Conservation (phyloP, 2,888 invertebrate species). For the Pelosia muscerda region DNA sequence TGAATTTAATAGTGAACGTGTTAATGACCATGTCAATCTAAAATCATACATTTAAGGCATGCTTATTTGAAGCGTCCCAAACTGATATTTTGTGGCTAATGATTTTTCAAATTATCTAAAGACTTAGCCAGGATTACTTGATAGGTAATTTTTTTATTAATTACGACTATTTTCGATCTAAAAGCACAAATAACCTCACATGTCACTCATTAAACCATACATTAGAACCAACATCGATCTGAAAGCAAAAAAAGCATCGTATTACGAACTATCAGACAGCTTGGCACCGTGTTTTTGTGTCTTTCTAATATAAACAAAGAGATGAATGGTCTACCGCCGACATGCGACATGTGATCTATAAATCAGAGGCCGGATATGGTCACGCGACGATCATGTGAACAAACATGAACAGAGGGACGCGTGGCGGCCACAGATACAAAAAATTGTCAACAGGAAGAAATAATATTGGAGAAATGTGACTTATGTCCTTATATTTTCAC, state of each 20-base stretch:
- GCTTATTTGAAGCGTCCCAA: no score
- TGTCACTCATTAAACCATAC: constrained; percentile 21
- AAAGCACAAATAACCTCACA: constrained; percentile 2
- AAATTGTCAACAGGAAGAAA: constrained; percentile 3
- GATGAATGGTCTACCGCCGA: constrained; percentile 44
- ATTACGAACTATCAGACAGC: constrained; percentile 65
- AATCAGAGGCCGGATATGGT: constrained; percentile 74
- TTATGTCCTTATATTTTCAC: background rate
- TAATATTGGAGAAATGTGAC: background rate
- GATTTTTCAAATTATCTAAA: background rate
- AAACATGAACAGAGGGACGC: constrained; percentile 33
- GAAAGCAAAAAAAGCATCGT: constrained; percentile 34
- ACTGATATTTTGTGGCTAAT: no score
- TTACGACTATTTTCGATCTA: background rate
- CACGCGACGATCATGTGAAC: constrained; percentile 54
- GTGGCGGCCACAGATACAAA: constrained; percentile 29
- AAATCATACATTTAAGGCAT: no score
- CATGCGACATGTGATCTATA: constrained; percentile 65
- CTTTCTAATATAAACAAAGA: constrained; percentile 52
- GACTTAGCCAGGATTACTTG: background rate
- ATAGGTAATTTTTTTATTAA: background rate
- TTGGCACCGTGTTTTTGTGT: constrained; percentile 75
- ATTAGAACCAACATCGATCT: constrained; percentile 27
- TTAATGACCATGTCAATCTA: no score
- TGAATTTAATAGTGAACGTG: no score